Percentiles rank a stretch among this genome's conserved stretches.
Evolutionary conservation across 92 coral and sea anemone species (phyloP).

Genomic region (Parazoanthus swiftii): DNA sequence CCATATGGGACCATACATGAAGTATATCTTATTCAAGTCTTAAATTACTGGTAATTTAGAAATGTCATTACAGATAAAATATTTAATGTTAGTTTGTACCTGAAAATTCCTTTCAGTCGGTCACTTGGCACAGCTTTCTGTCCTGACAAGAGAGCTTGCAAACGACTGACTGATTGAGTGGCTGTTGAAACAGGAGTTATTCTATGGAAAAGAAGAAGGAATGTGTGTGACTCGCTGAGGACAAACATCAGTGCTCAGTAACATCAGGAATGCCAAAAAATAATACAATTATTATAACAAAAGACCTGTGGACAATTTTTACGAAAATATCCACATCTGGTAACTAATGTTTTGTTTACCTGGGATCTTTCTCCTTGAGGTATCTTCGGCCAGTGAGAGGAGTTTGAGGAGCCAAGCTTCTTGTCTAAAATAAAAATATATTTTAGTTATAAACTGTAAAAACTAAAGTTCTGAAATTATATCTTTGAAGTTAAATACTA

Average conservation of each 20-base stretch:
- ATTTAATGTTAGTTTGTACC: slow-evolving; percentile 58
- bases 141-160: slow-evolving; percentile 88
- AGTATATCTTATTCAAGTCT: too few relatives aligned
- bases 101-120: slow-evolving; percentile 70
- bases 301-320: background rate
- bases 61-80: too few relatives aligned
- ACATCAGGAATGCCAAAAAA: background rate
- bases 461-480: background rate
- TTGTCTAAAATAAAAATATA: slow-evolving; percentile 62
- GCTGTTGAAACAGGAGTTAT: slow-evolving; percentile 97
- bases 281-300: background rate
- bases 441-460: background rate
- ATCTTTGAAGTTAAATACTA: background rate
- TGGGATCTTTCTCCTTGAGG: slow-evolving; percentile 94
- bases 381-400: slow-evolving; percentile 94
- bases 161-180: slow-evolving; percentile 93
- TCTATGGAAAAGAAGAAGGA: slow-evolving; percentile 41
- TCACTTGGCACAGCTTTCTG: slow-evolving; percentile 87
- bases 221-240: too few relatives aligned
- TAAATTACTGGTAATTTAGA: too few relatives aligned
- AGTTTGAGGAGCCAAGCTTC: slow-evolving; percentile 92
- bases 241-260: background rate
- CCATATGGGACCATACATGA: too few relatives aligned
- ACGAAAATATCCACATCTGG: background rate
- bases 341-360: slow-evolving; percentile 46